Evolutionary conservation across 2,888 invertebrate species (phyloP).

Genomic region (Tortrix viridana): DNA sequence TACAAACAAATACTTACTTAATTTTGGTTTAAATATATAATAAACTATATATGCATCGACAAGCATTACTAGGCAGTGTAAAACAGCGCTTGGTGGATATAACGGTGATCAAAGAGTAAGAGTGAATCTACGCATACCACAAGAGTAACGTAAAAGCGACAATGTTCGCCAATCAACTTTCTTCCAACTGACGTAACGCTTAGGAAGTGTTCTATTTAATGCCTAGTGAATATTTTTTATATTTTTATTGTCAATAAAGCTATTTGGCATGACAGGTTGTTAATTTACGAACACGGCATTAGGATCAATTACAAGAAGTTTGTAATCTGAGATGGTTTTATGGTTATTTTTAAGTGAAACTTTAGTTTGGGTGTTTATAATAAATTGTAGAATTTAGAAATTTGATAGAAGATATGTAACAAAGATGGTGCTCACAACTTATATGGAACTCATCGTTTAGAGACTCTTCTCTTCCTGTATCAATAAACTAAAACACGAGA

Average conservation of each 20-base stretch:
- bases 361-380: background rate
- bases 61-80: background rate
- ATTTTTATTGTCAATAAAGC: conserved; percentile 29
- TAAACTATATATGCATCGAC: background rate
- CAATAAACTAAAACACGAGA: too few species aligned
- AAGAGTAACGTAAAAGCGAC: conserved; percentile 52
- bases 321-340: conserved; percentile 10
- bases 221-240: conserved; percentile 18
- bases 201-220: conserved; percentile 38
- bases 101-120: conserved; percentile 46
- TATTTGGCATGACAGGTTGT: conserved; percentile 21
- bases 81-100: background rate
- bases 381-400: conserved; percentile 16
- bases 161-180: conserved; percentile 54
- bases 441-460: too few species aligned
- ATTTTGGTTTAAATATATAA: too few species aligned
- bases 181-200: conserved; percentile 53
- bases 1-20: too few species aligned
- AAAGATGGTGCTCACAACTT: background rate
- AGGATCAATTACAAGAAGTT: conserved; percentile 17
- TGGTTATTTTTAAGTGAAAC: conserved; percentile 4
- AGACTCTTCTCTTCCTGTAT: too few species aligned
- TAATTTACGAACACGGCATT: conserved; percentile 24
- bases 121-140: conserved; percentile 49
- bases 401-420: background rate